Evolutionary conservation across 2,888 invertebrate species (phyloP), one percentile per base, ranked within the genome.

Genomic region (Plagodis pulveraria): DNA sequence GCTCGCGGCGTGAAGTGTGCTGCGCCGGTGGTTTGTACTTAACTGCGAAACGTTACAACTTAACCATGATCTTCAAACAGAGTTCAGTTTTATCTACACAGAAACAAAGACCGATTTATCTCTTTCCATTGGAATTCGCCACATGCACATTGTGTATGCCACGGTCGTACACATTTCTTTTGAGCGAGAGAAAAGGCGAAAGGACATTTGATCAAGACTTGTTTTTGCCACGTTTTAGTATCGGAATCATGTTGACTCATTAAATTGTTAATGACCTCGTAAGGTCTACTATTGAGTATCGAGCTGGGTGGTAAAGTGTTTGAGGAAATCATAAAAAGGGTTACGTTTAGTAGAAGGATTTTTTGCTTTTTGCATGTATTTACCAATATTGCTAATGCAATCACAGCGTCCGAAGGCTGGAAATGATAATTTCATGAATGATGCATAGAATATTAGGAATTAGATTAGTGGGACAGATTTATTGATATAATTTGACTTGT

Each of bases 141-240:
- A 81, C 73, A 83, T 80, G 80, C 78, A 81, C 74, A 82, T 80
- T 80, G 85, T 86, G 84, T 87, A 81, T 85, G 85, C 86, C 83
- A 84, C 76, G 83, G 12, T 42, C 12, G 12, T 80, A 80, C 83
- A 81, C 86, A 87, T 89, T 89, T 89, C 87, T 89, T 89, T 82
- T 78, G 74, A 81, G 74, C 73, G 76, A 80, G 87, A 85, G 88
- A 87, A 89, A 88, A 88, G 87, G 84, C 87, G 86, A 90, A 88
- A 89, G 88, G 89, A 89, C 83, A 85, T 78, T 73, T 71, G 70
- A 67, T 72, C 65, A 58, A 67, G 67, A 76, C 76, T 77, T 74
- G 73, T 73, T 77, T 72, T 40, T 8, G 74, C 74, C 74, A 77
- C 73, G 76, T 76, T 70, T 62, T 56, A 56, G 50, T 56, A 51